These are phyloP conservation scores for Littorina saxatilis DNA, from an alignment of 1,140 invertebrate genomes.

Conservation along the genomic window DNA sequence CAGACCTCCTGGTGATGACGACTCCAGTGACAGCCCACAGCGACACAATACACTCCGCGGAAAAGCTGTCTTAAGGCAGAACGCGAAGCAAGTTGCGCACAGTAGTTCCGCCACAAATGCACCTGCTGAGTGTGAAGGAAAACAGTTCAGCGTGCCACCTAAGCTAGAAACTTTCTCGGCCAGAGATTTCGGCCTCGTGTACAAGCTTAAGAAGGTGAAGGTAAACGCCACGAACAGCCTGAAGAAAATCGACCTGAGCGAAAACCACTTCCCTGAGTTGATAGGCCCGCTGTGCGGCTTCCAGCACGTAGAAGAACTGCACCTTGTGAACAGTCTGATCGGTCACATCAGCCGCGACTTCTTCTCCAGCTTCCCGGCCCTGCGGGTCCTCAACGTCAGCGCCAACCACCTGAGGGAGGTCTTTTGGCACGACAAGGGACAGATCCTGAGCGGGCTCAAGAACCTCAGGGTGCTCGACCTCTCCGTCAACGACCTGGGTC, in stretches of 20 bases:
- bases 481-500: too few relatives aligned
- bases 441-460: not conserved
- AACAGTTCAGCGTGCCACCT: slow-evolving; percentile 38
- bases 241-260: not conserved
- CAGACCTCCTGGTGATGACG: not conserved
- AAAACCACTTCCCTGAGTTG: slow-evolving; percentile 32
- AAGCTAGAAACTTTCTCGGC: slow-evolving; percentile 23
- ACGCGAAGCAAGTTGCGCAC: too few relatives aligned
- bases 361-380: slow-evolving; percentile 35
- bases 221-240: slow-evolving; percentile 17
- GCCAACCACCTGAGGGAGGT: slow-evolving; percentile 25
- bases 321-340: slow-evolving; percentile 18
- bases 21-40: too few relatives aligned
- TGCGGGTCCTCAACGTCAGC: slow-evolving; percentile 31
- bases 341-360: slow-evolving; percentile 29
- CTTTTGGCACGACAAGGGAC: slow-evolving; percentile 8
- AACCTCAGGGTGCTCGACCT: too few relatives aligned
- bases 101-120: too few relatives aligned
- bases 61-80: not conserved
- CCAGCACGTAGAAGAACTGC: slow-evolving; percentile 16
- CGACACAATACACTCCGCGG: too few relatives aligned
- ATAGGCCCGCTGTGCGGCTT: slow-evolving; percentile 41
- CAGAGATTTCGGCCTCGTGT: slow-evolving; percentile 30
- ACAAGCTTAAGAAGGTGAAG: slow-evolving; percentile 7
- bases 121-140: not conserved